Conservation (phyloP, 2,797 vertebrate species). For the Leptoclinus maculatus region DNA sequence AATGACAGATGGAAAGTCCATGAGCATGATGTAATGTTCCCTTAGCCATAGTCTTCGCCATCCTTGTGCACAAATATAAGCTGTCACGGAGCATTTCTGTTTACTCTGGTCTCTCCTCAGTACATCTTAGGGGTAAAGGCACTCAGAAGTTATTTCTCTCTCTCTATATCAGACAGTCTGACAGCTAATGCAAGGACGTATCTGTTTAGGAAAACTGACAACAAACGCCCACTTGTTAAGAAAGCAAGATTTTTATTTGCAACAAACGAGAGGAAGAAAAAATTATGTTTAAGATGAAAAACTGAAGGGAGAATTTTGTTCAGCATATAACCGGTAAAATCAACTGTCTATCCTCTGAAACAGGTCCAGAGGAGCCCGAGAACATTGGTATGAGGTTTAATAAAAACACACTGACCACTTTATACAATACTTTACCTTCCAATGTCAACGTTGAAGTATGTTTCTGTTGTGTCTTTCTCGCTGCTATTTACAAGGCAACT, state of each 20-base stretch:
- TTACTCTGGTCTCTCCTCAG: conserved; percentile 55
- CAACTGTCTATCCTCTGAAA: not conserved
- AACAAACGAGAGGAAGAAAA: conserved; percentile 7
- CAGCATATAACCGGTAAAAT: not conserved
- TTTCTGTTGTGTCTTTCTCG: not conserved
- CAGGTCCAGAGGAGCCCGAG: not conserved
- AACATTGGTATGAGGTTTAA: not conserved
- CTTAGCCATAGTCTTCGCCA: conserved; percentile 40
- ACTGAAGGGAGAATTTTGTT: not conserved
- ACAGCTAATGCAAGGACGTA: conserved; percentile 48
- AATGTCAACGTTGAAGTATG: not conserved
- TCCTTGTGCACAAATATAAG: conserved; percentile 39
- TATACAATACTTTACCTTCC: not conserved
- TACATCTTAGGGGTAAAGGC: conserved; percentile 50
- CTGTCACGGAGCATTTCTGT: conserved; percentile 63
- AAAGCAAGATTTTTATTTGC: conserved; percentile 12
- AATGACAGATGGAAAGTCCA: conserved; percentile 58
- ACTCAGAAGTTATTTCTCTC: conserved; percentile 41
- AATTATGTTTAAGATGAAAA: conserved; percentile 12
- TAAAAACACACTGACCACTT: not conserved
- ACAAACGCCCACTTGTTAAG: conserved; percentile 55
- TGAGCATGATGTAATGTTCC: conserved; percentile 50
- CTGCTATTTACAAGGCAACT: not conserved
- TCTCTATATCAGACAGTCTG: conserved; percentile 43
- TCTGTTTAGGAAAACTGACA: conserved; percentile 60